These are phyloP conservation scores for Branchellion lobata DNA, from an alignment of 2,888 invertebrate species.

Conservation along the genomic window DNA sequence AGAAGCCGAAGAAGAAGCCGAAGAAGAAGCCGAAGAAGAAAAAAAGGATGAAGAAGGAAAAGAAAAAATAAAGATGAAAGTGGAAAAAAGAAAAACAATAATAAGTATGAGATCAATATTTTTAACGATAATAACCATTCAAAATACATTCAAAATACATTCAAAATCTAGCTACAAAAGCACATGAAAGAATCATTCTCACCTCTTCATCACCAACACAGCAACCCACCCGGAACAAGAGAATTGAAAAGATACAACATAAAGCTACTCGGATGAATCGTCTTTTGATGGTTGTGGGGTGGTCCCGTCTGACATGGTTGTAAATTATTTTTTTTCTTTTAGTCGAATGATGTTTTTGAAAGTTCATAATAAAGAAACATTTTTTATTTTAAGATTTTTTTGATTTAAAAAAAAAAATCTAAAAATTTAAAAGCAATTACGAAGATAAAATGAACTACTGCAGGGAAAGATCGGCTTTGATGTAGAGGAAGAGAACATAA, in stretches of 20 bases:
- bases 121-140: neutral
- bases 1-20: neutral
- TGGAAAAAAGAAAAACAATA: neutral
- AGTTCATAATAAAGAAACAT: too few species aligned
- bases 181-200: neutral
- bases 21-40: too few species aligned
- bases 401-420: neutral
- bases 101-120: neutral
- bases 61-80: too few species aligned
- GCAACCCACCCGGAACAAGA: conserved; percentile 73
- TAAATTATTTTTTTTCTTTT: too few species aligned
- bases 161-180: too few species aligned
- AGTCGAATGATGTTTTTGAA: too few species aligned
- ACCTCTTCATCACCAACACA: neutral
- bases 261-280: conserved; percentile 82
- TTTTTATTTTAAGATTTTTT: too few species aligned
- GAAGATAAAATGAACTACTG: conserved; percentile 21
- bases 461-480: conserved; percentile 24
- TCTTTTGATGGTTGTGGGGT: conserved; percentile 82
- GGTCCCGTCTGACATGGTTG: conserved; percentile 68
- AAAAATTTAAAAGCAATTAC: neutral
- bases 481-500: conserved; percentile 43
- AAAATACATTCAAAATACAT: neutral
- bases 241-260: conserved; percentile 78
- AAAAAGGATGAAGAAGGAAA: too few species aligned